These are phyloP conservation scores for Chalcosyrphus nemorum DNA, from an alignment of 2,888 invertebrate species.

Conservation along the genomic window DNA sequence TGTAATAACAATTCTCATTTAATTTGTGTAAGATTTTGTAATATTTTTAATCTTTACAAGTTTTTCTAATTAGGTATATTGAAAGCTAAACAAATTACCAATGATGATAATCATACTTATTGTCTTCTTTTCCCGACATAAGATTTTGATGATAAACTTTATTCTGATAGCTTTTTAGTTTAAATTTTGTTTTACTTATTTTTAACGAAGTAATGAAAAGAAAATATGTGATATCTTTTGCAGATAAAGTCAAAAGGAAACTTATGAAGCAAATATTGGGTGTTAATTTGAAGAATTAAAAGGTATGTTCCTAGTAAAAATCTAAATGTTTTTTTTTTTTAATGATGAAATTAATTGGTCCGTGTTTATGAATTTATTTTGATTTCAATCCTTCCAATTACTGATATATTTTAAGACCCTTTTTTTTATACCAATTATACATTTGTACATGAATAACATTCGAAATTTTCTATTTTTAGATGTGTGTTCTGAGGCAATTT, in stretches of 20 bases:
- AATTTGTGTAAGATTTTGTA: too few species aligned
- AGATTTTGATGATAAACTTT: constrained; percentile 23
- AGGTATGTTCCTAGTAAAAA: too few species aligned
- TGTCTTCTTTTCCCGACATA: constrained; percentile 64
- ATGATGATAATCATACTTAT: constrained; percentile 37
- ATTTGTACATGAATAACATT: not conserved
- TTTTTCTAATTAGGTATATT: not conserved
- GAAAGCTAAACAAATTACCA: not conserved
- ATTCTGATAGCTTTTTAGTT: constrained; percentile 7
- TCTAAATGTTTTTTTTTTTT: not conserved
- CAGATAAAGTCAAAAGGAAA: too few species aligned
- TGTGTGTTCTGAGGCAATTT: not conserved
- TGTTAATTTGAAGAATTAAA: too few species aligned
- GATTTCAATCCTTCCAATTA: constrained; percentile 71
- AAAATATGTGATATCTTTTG: too few species aligned
- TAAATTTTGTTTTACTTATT: not conserved
- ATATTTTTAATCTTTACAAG: not conserved
- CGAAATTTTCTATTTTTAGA: not conserved
- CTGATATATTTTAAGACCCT: constrained; percentile 5
- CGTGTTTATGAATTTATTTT: constrained; percentile 78
- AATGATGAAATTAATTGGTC: constrained; percentile 76
- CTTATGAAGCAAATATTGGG: too few species aligned
- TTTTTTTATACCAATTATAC: not conserved
- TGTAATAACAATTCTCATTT: too few species aligned
- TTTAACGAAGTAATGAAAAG: too few species aligned